Percentiles rank a stretch among this genome's conserved stretches.
These are phyloP conservation scores for Drosophila hydei DNA, from an alignment of 1,140 invertebrate species.

Conservation along the genomic window DNA sequence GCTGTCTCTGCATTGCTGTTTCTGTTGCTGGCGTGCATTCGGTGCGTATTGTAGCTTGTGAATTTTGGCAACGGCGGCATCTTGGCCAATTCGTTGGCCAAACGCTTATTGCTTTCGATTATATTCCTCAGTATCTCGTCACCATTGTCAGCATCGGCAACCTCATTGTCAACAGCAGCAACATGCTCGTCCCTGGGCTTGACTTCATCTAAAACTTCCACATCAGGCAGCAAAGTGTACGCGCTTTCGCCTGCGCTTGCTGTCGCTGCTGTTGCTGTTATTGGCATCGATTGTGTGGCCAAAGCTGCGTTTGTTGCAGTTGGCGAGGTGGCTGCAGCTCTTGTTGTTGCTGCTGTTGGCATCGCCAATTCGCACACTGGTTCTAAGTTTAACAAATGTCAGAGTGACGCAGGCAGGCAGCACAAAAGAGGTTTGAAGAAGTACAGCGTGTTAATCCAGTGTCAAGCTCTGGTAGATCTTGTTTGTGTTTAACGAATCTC, in stretches of 20 bases:
- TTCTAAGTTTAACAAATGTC: constrained; percentile 54
- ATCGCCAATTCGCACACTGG: constrained; percentile 56
- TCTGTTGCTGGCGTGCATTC: constrained; percentile 15
- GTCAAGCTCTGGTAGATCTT: constrained; percentile 42
- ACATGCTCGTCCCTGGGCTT: constrained; percentile 9
- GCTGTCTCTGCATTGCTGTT: constrained; percentile 12
- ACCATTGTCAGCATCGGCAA: constrained; percentile 35
- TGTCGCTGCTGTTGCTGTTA: constrained; percentile 30
- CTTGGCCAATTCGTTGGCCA: constrained; percentile 73
- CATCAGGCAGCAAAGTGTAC: constrained; percentile 74
- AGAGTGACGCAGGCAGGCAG: constrained; percentile 56
- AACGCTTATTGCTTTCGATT: constrained; percentile 71
- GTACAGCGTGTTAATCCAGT: constrained; percentile 81
- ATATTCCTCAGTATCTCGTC: constrained; percentile 74
- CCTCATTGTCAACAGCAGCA: constrained; percentile 19
- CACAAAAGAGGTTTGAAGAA: constrained; percentile 80
- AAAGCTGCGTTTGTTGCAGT: constrained; percentile 34
- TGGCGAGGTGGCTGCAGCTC: constrained; percentile 5
- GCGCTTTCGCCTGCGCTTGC: constrained; percentile 73
- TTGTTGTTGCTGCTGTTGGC: constrained; percentile 36
- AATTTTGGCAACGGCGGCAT: constrained; percentile 73
- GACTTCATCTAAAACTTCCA: constrained; percentile 33
- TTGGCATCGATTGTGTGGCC: constrained; percentile 12
- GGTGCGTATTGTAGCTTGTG: constrained; percentile 54
- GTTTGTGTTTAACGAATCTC: constrained; percentile 47